Base-by-base conservation (phyloP, 2,888 invertebrate genomes). In the Serrognathus titanus region DNA sequence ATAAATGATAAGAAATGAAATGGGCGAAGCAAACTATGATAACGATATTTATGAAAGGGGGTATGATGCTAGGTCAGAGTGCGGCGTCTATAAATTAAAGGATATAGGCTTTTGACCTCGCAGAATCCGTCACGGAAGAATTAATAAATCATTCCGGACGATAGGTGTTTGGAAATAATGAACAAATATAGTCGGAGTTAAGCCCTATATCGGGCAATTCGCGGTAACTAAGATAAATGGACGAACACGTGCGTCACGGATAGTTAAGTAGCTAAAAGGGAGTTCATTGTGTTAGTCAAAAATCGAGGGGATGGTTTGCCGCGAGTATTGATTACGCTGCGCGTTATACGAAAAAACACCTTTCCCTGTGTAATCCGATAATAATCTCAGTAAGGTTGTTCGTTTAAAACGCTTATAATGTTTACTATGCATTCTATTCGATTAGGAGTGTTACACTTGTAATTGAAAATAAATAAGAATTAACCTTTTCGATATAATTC, bases 81-180 rank as follows among this genome's bases (percentile, higher is more conserved):
- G 10, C 43, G n/a, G 43, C 12, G 8, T 43, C 43, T 43, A 43
- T 43, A 43, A 43, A 43, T 43, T 43, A 43, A 20, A 43, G 43
- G 12, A 43, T 16, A 43, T 43, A 20, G 10, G 43, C 43, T 43
- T 43, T 43, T 43, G 43, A 43, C 43, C 16, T 43, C 43, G 10
- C 20, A 43, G 43, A 43, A 43, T 43, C 43, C 43, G 43, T 43
- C 43, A 43, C 43, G 43, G 43, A 16, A 9, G 43, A 43, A 43
- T 43, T 43, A 43, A 43, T 43, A 43, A 43, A 43, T 43, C 43
- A 43, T 43, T 43, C 43, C 20, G 16, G 43, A 20, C 43, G 43
- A 43, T 43, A 43, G 43, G 43, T 43, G 43, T 43, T 43, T 43
- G 43, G 43, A 43, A 43, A 43, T 43, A 43, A 43, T 43, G 43